Conservation (phyloP, 2,888 invertebrate species). For the Thereva nobilitata region DNA sequence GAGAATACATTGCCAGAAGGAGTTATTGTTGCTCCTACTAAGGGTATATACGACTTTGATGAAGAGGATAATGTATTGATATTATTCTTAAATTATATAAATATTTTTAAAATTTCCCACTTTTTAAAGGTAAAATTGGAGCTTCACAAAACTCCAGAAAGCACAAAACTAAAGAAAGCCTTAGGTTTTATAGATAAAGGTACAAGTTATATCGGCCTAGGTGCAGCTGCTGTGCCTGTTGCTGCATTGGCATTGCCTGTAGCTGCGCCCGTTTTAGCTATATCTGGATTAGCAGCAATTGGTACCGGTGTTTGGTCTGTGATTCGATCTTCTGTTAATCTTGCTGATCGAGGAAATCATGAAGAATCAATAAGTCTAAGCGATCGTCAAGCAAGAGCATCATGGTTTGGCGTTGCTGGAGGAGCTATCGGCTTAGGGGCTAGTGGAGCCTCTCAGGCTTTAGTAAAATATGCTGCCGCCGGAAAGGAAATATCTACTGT, state of each 20-base stretch:
- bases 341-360: constrained; percentile 50
- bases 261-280: constrained; percentile 47
- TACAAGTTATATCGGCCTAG: neutral
- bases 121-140: constrained; percentile 20
- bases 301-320: constrained; percentile 48
- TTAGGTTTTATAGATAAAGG: neutral
- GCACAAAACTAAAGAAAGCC: neutral
- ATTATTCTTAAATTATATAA: neutral
- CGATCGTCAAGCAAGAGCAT: constrained; percentile 49
- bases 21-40: constrained; percentile 57
- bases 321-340: constrained; percentile 46
- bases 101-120: neutral
- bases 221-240: neutral
- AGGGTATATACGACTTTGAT: constrained; percentile 53
- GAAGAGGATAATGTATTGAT: constrained; percentile 40
- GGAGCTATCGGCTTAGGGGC: constrained; percentile 49
- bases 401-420: constrained; percentile 49
- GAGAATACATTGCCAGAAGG: constrained; percentile 59
- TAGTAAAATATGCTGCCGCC: constrained; percentile 47
- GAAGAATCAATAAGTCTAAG: constrained; percentile 50
- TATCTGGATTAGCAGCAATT: constrained; percentile 45
- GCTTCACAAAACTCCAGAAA: constrained; percentile 2
- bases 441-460: constrained; percentile 48
- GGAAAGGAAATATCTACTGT: constrained; percentile 50
- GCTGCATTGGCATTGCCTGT: constrained; percentile 43